Evolutionary conservation across 2,888 invertebrate species (phyloP), one percentile per base, ranked within the genome.

Genomic region (Coleophora flavipennella): DNA sequence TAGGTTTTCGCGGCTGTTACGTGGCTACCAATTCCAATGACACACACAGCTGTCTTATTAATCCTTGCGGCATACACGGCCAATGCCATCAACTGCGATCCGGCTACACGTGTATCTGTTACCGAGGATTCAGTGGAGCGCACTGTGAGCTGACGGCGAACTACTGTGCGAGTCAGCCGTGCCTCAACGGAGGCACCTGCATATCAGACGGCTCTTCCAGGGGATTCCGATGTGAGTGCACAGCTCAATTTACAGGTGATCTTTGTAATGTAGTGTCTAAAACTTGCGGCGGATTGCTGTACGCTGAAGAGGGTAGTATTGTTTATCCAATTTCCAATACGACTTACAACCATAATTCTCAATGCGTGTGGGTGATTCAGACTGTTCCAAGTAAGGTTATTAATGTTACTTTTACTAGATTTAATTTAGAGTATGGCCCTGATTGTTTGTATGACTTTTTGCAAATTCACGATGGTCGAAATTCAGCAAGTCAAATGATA

Each of bases 401-500:
- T 13, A 92, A 92, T 61, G 80, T 96, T 0, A 93, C 92, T 0
- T 95, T 97, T 67, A 88, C 85, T 8, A 85, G 85, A 53, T 96
- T 97, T 62, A 86, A 91, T 56, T 55, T 97, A 49, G 94, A 95
- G 67, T 59, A 71, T 1, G 71, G 80, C n/a, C 61, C 69, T 0
- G 89, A 90, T 34, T 95, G 95, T 59, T 69, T 75, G 33, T 90
- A 86, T 49, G 93, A 94, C 63, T 94, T 88, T 58, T 73, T 89
- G 46, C 87, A 95, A 90, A 91, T 97, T 40, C 92, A 96, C 59
- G 96, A 97, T 71, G 97, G 96, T 0, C 84, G 87, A 12, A 90
- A 89, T 46, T 88, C 92, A 11, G 89, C 90, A 0, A 87, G 91
- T 34, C 90, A 90, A 46, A 68, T 89, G 35, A 85, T 96, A 38